These are phyloP conservation scores for Ormyrus pomaceus DNA, from an alignment of 2,888 invertebrate species.

Conservation along the genomic window DNA sequence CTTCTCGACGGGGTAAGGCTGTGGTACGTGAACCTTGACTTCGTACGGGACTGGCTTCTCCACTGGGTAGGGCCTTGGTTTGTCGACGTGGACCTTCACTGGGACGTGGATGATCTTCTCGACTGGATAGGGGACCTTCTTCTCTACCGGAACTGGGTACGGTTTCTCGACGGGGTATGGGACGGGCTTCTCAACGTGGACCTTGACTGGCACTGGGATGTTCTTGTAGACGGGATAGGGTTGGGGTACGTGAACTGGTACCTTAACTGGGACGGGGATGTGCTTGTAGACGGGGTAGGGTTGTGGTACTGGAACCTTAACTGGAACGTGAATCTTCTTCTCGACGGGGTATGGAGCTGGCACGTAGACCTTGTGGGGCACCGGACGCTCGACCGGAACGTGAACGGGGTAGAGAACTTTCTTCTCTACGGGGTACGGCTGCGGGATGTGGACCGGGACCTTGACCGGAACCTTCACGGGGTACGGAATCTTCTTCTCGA, in stretches of 20 bases:
- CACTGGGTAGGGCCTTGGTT: conserved; percentile 73
- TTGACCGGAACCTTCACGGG: conserved; percentile 73
- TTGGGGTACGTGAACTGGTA: conserved; percentile 84
- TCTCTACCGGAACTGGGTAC: conserved; percentile 78
- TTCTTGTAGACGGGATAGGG: conserved; percentile 87
- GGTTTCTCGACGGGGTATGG: conserved; percentile 82
- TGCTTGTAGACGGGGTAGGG: conserved; percentile 78
- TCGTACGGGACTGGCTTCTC: conserved; percentile 87
- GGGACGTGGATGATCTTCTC: conserved; percentile 76
- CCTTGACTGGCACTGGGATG: conserved; percentile 84
- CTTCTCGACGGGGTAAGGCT: conserved; percentile 86
- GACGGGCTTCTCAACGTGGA: conserved; percentile 80
- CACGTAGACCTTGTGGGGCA: conserved; percentile 74
- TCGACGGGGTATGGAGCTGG: conserved; percentile 74
- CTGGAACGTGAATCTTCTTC: conserved; percentile 69
- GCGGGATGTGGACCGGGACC: conserved; percentile 76
- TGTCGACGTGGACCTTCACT: conserved; percentile 82
- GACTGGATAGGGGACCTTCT: conserved; percentile 83
- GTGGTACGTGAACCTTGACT: conserved; percentile 76
- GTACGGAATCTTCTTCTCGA: conserved; percentile 73
- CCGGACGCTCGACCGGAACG: conserved; percentile 72
- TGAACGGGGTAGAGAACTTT: conserved; percentile 74
- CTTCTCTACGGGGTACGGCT: conserved; percentile 74
- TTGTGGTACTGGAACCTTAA: conserved; percentile 71
- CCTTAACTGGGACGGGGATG: conserved; percentile 83